Percentiles rank a stretch among this genome's conserved stretches.
Evolutionary conservation across 2,113 vertebrate species (phyloP).

Genomic region (Paracanthobrama guichenoti): DNA sequence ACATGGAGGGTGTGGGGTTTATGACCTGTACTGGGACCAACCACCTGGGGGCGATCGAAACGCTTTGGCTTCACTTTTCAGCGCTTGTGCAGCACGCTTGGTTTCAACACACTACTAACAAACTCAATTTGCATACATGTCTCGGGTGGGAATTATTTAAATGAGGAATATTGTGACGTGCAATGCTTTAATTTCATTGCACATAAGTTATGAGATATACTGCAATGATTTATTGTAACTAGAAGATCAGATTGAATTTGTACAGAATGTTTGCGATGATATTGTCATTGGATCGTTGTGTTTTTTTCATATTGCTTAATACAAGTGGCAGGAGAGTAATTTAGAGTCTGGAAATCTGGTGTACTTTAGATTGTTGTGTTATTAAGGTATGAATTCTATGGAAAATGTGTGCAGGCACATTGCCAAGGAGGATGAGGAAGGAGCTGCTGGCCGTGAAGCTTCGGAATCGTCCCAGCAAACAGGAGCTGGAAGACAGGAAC

Average conservation of each 20-base stretch:
- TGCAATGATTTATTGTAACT: neutral
- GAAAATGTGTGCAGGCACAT: slow-evolving; percentile 79
- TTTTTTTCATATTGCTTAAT: neutral
- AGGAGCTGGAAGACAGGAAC: slow-evolving; percentile 94
- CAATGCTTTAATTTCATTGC: neutral
- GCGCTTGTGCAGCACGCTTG: no score
- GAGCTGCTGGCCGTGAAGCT: slow-evolving; percentile 93
- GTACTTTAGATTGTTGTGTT: neutral
- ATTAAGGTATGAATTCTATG: neutral
- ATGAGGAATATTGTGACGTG: no score
- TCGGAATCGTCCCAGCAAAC: slow-evolving; percentile 92
- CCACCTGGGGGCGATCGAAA: no score
- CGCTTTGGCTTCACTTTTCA: no score
- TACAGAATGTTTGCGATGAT: neutral
- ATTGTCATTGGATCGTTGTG: neutral
- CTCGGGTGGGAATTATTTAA: no score
- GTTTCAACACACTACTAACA: no score
- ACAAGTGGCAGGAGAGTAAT: neutral
- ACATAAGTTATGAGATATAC: neutral
- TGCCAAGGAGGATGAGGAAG: slow-evolving; percentile 95
- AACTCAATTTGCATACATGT: no score
- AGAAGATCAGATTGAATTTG: neutral
- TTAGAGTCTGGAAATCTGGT: neutral
- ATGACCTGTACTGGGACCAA: no score
- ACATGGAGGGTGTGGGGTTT: no score